Percentiles rank a stretch among this genome's conserved stretches.
Conservation (phyloP, 2,113 vertebrate species). For the Lota lota region DNA sequence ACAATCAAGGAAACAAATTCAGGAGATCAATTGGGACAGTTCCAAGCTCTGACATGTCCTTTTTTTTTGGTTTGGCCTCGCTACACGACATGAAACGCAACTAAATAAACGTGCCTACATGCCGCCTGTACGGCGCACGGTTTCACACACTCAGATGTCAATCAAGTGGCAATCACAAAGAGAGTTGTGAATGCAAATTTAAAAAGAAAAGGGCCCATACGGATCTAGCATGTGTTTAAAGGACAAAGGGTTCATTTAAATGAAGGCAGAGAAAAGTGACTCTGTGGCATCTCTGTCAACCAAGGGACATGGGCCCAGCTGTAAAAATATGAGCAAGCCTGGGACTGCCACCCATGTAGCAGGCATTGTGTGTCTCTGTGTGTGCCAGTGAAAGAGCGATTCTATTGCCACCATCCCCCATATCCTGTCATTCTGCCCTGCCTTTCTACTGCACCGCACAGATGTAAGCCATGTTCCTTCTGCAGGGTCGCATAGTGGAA, state of each 20-base stretch:
- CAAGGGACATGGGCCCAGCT: constrained; percentile 62
- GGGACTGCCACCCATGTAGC: constrained; percentile 64
- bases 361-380: constrained; percentile 35
- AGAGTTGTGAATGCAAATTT: background rate
- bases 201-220: background rate
- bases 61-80: constrained; percentile 10
- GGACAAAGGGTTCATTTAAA: constrained; percentile 26
- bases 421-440: constrained; percentile 43
- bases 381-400: constrained; percentile 43
- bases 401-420: constrained; percentile 45
- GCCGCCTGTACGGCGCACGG: constrained; percentile 1
- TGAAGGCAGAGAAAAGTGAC: constrained; percentile 36
- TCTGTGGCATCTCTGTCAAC: constrained; percentile 46
- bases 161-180: background rate
- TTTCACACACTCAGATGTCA: background rate
- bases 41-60: constrained; percentile 20
- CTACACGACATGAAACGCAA: constrained; percentile 30
- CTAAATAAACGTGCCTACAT: constrained; percentile 19
- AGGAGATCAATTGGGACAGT: constrained; percentile 31
- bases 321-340: constrained; percentile 66
- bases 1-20: background rate
- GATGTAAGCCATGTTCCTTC: constrained; percentile 35
- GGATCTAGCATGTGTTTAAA: background rate
- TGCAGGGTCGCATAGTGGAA: constrained; percentile 44
- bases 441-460: constrained; percentile 22